Percentiles rank a stretch among this genome's conserved stretches.
These are phyloP conservation scores for Sinocyclocheilus anshuiensis DNA, from an alignment of 2,113 vertebrate species.

Conservation along the genomic window DNA sequence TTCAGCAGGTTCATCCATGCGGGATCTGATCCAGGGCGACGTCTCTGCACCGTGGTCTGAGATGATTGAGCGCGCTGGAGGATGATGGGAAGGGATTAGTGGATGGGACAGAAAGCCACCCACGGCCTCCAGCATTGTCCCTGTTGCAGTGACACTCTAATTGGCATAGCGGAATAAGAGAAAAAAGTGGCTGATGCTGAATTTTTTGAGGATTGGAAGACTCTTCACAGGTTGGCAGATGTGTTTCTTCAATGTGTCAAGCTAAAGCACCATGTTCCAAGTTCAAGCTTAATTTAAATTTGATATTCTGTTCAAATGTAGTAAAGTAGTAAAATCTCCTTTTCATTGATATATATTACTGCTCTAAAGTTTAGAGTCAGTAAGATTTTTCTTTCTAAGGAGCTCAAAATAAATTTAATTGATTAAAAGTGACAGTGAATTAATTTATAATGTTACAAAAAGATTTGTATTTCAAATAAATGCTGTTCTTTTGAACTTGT, in stretches of 20 bases:
- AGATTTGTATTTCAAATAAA: too few species aligned
- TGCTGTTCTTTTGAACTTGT: too few species aligned
- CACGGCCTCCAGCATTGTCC: conserved; percentile 1
- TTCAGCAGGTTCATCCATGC: conserved; percentile 27
- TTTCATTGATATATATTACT: background rate
- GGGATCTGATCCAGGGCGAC: conserved; percentile 30
- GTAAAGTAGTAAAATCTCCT: background rate
- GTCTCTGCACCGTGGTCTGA: conserved; percentile 6
- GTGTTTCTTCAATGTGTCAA: background rate
- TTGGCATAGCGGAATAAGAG: background rate
- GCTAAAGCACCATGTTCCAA: background rate
- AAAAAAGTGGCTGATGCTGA: conserved; percentile 1
- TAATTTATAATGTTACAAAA: too few species aligned
- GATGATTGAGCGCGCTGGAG: background rate
- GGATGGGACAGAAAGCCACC: conserved; percentile 10
- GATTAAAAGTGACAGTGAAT: too few species aligned
- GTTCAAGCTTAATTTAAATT: background rate
- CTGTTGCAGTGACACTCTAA: background rate
- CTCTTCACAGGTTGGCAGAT: background rate
- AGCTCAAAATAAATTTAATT: too few species aligned
- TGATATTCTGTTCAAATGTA: background rate
- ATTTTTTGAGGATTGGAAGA: background rate
- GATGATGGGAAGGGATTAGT: conserved; percentile 15
- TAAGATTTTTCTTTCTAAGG: too few species aligned
- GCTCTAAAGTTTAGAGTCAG: background rate